Percentiles rank a stretch among this genome's conserved stretches.
These are phyloP conservation scores for Rhadinocentrus ornatus DNA, from an alignment of 2,797 vertebrate species.

Conservation along the genomic window DNA sequence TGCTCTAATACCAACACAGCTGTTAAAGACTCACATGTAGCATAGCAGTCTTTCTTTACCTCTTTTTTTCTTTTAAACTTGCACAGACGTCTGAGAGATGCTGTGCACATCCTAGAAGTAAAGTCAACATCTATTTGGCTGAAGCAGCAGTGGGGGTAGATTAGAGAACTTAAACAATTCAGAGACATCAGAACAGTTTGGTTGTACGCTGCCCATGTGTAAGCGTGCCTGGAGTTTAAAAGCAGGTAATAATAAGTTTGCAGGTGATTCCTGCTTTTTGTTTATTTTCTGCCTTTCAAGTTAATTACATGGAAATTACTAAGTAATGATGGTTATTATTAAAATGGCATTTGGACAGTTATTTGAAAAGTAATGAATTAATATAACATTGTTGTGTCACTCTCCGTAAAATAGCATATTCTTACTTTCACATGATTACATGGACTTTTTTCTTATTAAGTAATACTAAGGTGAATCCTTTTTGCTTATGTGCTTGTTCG, in stretches of 20 bases:
- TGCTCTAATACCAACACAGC: conserved; percentile 42
- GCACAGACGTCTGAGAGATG: conserved; percentile 34
- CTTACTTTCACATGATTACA: conserved; percentile 4
- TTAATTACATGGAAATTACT: conserved; percentile 59
- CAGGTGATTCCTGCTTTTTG: conserved; percentile 45
- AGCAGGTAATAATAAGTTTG: conserved; percentile 64
- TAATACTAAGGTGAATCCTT: conserved; percentile 5
- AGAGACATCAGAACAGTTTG: conserved; percentile 50
- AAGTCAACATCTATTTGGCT: conserved; percentile 62
- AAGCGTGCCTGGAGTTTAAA: conserved; percentile 55
- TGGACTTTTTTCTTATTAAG: conserved; percentile 1
- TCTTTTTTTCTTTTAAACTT: conserved; percentile 46
- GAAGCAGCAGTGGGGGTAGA: conserved; percentile 39
- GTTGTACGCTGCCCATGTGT: conserved; percentile 50
- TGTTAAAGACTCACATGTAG: conserved; percentile 23
- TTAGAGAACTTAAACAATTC: conserved; percentile 66
- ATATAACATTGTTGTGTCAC: conserved; percentile 16
- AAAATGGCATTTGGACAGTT: conserved; percentile 42
- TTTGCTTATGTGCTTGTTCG: conserved; percentile 5
- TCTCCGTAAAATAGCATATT: conserved; percentile 20
- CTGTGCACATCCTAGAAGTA: conserved; percentile 39
- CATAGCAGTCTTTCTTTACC: conserved; percentile 24
- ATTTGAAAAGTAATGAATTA: conserved; percentile 30
- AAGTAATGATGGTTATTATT: conserved; percentile 45
- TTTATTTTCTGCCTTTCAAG: conserved; percentile 18